Conservation (phyloP, 92 coral and sea anemone genomes). For the Umimayanthus chanpuru region DNA sequence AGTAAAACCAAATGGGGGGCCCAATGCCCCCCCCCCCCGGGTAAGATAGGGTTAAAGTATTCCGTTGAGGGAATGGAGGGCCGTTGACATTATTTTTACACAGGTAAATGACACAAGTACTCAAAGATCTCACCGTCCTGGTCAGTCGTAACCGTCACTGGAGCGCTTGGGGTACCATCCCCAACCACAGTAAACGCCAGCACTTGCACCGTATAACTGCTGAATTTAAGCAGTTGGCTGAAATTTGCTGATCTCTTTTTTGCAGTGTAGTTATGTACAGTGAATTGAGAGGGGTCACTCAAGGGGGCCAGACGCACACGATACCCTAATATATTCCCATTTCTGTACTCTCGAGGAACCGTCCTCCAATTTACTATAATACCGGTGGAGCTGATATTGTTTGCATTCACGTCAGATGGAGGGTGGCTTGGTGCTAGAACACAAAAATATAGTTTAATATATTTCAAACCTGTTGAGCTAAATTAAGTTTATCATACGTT, state of each 20-base stretch:
- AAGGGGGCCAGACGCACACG: neutral
- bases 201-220: slow-evolving; percentile 66
- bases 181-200: slow-evolving; percentile 71
- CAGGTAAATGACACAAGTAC: too few relatives aligned
- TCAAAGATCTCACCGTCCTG: slow-evolving; percentile 65
- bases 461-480: too few relatives aligned
- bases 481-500: too few relatives aligned
- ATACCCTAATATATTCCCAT: neutral
- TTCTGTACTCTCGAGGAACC: neutral
- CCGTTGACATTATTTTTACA: neutral
- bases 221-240: slow-evolving; percentile 57
- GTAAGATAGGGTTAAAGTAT: too few relatives aligned
- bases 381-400: neutral
- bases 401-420: neutral
- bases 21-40: too few relatives aligned
- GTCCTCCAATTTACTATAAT: neutral
- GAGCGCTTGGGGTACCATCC: slow-evolving; percentile 50
- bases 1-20: too few relatives aligned
- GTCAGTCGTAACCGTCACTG: slow-evolving; percentile 59
- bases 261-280: neutral
- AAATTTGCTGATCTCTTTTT: neutral
- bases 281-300: neutral
- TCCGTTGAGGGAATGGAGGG: neutral
- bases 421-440: neutral
- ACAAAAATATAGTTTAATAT: too few relatives aligned